These are phyloP conservation scores for Hypanus sabinus DNA, from an alignment of 2,113 vertebrate species.

Conservation along the genomic window DNA sequence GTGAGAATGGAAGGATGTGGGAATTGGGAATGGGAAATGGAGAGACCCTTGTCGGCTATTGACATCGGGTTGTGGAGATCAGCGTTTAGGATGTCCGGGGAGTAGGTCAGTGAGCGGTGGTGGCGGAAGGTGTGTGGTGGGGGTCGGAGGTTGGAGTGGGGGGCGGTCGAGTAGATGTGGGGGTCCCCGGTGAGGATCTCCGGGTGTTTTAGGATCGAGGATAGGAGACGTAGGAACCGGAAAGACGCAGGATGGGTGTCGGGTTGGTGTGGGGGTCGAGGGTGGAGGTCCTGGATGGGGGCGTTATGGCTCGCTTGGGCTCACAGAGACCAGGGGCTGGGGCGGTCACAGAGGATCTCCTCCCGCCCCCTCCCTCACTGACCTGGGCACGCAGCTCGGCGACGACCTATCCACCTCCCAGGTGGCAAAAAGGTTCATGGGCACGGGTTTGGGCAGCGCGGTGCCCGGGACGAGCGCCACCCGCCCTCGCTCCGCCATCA, in stretches of 20 bases:
- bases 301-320: too few relatives aligned
- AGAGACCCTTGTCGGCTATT: too few relatives aligned
- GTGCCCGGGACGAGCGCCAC: conserved; percentile 37
- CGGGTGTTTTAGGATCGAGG: too few relatives aligned
- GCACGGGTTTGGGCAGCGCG: conserved; percentile 54
- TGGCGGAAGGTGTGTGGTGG: too few relatives aligned
- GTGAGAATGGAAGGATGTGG: too few relatives aligned
- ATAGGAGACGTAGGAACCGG: too few relatives aligned
- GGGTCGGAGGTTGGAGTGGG: not conserved
- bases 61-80: too few relatives aligned
- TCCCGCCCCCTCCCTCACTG: not conserved
- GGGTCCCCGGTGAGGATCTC: too few relatives aligned
- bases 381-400: conserved; percentile 70
- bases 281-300: not conserved
- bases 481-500: conserved; percentile 29
- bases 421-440: conserved; percentile 71
- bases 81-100: too few relatives aligned
- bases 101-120: too few relatives aligned
- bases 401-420: conserved; percentile 70
- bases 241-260: too few relatives aligned
- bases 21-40: too few relatives aligned
- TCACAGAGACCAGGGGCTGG: not conserved
- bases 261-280: not conserved
- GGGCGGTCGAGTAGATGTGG: not conserved
- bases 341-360: not conserved